phyloP scores from a whole-genome alignment of 2,888 invertebrate species.

The Pammene fasciana region DNA sequence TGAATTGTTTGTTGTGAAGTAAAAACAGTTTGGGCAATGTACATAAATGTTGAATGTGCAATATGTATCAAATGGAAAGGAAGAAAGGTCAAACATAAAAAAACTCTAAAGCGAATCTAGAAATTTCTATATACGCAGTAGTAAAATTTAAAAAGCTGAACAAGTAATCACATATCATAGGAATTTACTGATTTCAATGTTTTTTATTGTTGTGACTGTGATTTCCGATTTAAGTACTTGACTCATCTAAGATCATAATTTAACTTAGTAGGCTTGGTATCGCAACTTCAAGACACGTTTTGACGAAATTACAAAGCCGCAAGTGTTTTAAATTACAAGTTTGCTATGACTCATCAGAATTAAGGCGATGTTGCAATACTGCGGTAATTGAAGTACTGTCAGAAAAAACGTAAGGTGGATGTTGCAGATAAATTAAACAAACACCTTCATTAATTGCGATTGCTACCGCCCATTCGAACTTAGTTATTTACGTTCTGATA shows the following conservation, averaged over 20 bases:
- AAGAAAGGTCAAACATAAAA: not conserved
- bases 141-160: too few relatives aligned
- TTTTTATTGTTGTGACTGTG: not conserved
- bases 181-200: too few relatives aligned
- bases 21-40: slow-evolving; percentile 4
- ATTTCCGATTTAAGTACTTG: too few relatives aligned
- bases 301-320: slow-evolving; percentile 56
- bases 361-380: slow-evolving; percentile 48
- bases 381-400: slow-evolving; percentile 33
- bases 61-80: too few relatives aligned
- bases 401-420: slow-evolving; percentile 21
- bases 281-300: slow-evolving; percentile 44
- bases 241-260: not conserved
- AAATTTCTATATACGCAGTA: not conserved
- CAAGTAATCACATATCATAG: too few relatives aligned
- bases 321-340: slow-evolving; percentile 53
- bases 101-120: not conserved
- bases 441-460: not conserved
- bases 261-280: slow-evolving; percentile 33
- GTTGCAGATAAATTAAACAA: slow-evolving; percentile 24
- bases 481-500: too few relatives aligned
- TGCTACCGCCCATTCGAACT: too few relatives aligned
- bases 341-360: slow-evolving; percentile 57
- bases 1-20: slow-evolving; percentile 49
- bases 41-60: slow-evolving; percentile 10